phyloP scores from a whole-genome alignment of 2,797 vertebrate genomes.

The Bradypodion pumilum region DNA sequence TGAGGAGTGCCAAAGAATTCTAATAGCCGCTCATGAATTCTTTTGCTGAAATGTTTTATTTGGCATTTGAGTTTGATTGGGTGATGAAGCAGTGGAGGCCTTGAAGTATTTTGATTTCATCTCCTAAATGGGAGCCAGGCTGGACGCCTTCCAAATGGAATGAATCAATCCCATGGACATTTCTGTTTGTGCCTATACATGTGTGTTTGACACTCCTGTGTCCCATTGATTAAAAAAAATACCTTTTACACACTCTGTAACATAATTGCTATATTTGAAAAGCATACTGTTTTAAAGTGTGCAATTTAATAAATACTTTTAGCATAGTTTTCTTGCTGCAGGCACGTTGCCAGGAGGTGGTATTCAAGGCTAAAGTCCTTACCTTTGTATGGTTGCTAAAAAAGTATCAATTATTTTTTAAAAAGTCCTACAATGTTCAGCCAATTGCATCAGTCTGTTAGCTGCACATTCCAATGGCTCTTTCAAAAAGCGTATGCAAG shows the following conservation, averaged over 20 bases:
- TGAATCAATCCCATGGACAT: constrained; percentile 61
- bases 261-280: constrained; percentile 65
- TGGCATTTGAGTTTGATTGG: constrained; percentile 52
- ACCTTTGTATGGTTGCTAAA: constrained; percentile 62
- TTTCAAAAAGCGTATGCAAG: constrained; percentile 58
- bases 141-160: constrained; percentile 67
- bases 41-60: constrained; percentile 49
- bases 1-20: constrained; percentile 37
- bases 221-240: constrained; percentile 66
- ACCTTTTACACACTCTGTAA: constrained; percentile 62
- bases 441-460: constrained; percentile 60
- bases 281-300: constrained; percentile 62
- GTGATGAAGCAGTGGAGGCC: constrained; percentile 50
- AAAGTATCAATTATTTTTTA: constrained; percentile 74
- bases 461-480: constrained; percentile 60
- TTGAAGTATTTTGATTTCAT: constrained; percentile 68
- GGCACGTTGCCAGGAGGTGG: constrained; percentile 67
- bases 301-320: constrained; percentile 69
- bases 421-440: constrained; percentile 66
- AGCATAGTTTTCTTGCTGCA: constrained; percentile 63
- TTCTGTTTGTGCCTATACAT: constrained; percentile 36
- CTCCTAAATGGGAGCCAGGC: constrained; percentile 61
- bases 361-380: constrained; percentile 73
- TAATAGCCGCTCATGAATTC: constrained; percentile 42
- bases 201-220: constrained; percentile 53